phyloP scores from a whole-genome alignment of 1,140 invertebrate genomes.

The Camponotus pennsylvanicus region DNA sequence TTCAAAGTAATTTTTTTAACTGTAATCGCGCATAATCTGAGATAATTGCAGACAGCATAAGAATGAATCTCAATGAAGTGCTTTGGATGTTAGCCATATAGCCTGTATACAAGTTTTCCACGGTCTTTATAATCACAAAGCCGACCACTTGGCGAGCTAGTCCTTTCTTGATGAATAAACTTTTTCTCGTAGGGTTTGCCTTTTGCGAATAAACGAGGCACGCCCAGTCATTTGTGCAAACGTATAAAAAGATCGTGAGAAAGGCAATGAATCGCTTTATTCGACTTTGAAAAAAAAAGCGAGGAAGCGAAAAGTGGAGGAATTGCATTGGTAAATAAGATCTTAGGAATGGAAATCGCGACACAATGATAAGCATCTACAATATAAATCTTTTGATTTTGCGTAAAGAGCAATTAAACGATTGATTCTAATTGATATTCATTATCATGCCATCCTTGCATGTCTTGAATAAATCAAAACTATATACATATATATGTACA shows the following conservation, averaged over 20 bases:
- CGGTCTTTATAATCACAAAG: conserved; percentile 62
- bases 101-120: conserved; percentile 62
- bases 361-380: not conserved
- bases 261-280: conserved; percentile 66
- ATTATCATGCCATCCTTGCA: not conserved
- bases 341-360: conserved; percentile 30
- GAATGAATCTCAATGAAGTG: conserved; percentile 68
- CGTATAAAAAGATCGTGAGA: conserved; percentile 61
- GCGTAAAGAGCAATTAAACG: not conserved
- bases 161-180: conserved; percentile 62
- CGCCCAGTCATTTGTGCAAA: conserved; percentile 72
- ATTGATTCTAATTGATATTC: not conserved
- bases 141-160: conserved; percentile 56
- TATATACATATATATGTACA: not conserved
- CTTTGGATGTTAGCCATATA: conserved; percentile 47
- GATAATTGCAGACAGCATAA: conserved; percentile 39
- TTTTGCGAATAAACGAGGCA: conserved; percentile 71
- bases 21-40: conserved; percentile 18
- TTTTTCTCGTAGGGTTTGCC: conserved; percentile 57
- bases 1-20: not conserved
- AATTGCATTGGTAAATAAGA: conserved; percentile 36
- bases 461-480: not conserved
- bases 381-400: conserved; percentile 2
- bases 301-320: not conserved
- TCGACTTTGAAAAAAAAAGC: conserved; percentile 51